Evolutionary conservation across 2,888 invertebrate genomes (phyloP).

Genomic region (Ectemnius continuus): DNA sequence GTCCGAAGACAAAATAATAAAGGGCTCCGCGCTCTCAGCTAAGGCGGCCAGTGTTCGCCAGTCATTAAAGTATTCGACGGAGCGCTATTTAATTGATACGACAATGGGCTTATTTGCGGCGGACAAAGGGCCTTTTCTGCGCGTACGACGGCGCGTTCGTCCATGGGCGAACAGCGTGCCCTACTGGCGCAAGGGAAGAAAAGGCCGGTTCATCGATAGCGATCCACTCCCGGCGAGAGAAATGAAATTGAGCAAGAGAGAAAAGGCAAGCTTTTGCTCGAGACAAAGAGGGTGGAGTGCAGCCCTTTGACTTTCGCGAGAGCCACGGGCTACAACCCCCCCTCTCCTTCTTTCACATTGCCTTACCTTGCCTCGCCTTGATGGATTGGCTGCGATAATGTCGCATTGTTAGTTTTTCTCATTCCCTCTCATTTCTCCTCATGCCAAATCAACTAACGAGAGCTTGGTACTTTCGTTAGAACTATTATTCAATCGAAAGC

Average conservation of each 20-base stretch:
- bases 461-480: too few species aligned
- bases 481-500: too few species aligned
- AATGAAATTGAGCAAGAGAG: neutral
- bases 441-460: too few species aligned
- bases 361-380: too few species aligned
- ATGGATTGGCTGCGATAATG: too few species aligned
- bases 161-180: constrained; percentile 15
- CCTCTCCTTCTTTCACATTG: constrained; percentile 43
- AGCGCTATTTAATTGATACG: constrained; percentile 57
- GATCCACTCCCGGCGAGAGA: neutral
- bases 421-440: too few species aligned
- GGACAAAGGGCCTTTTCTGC: constrained; percentile 38
- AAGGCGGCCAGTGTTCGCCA: constrained; percentile 40
- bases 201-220: constrained; percentile 9
- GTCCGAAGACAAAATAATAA: too few species aligned
- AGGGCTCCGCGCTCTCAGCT: too few species aligned
- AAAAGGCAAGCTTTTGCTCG: neutral
- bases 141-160: constrained; percentile 23
- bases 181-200: constrained; percentile 18
- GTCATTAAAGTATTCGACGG: constrained; percentile 62
- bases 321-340: neutral
- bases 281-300: neutral
- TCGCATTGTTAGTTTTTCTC: too few species aligned
- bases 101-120: constrained; percentile 54
- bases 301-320: neutral